phyloP scores from a whole-genome alignment of 1,140 invertebrate species.

The Mylabris phalerata region DNA sequence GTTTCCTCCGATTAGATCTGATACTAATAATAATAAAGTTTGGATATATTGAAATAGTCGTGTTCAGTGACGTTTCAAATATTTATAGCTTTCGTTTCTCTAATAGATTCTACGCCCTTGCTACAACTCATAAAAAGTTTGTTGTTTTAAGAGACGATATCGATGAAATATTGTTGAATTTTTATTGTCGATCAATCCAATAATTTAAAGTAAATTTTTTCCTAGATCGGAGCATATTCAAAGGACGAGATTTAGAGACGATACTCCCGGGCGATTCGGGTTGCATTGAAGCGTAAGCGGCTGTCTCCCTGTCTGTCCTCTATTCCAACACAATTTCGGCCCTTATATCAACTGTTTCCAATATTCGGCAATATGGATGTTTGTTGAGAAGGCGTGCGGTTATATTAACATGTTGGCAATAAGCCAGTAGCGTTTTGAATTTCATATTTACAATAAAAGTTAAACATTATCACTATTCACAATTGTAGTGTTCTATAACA shows the following conservation, averaged over 20 bases:
- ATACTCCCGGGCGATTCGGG: too few relatives aligned
- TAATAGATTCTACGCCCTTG: not conserved
- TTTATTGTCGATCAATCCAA: too few relatives aligned
- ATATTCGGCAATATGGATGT: conserved; percentile 11
- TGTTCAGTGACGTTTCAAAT: conserved; percentile 19
- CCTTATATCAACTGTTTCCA: conserved; percentile 11
- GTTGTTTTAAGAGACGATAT: not conserved
- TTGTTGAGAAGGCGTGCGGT: conserved; percentile 6
- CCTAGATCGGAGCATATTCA: too few relatives aligned
- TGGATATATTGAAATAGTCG: not conserved
- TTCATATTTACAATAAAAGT: conserved; percentile 26
- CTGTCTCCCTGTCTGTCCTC: too few relatives aligned
- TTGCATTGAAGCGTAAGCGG: too few relatives aligned
- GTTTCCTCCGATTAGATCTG: conserved; percentile 9
- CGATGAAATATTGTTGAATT: conserved; percentile 11
- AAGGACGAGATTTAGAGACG: too few relatives aligned
- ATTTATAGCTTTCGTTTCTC: conserved; percentile 21
- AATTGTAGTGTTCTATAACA: conserved; percentile 1
- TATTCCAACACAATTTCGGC: not conserved
- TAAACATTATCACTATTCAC: conserved; percentile 22
- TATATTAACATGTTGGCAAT: conserved; percentile 23
- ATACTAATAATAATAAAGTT: conserved; percentile 4
- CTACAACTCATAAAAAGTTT: conserved; percentile 16
- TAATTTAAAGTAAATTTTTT: too few relatives aligned
- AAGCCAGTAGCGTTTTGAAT: conserved; percentile 28